Evolutionary conservation across 2,888 invertebrate genomes (phyloP), one percentile per base, ranked within the genome.

Genomic region (Agapostemon virescens): DNA sequence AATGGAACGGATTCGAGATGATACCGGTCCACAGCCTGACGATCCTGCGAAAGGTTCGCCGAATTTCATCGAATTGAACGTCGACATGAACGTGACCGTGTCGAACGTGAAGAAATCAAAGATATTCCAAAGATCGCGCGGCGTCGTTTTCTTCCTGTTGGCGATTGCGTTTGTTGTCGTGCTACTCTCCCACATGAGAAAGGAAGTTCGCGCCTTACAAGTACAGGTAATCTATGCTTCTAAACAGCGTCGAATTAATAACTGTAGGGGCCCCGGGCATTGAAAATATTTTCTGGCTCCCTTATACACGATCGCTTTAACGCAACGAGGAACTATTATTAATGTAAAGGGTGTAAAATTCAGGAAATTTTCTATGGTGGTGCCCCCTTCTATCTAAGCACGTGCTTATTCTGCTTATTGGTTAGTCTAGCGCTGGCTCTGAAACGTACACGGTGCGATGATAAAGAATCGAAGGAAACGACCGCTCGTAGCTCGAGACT

Each of bases 61-160:
- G 11, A 89, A 88, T 74, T 85, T 89, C 42, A 89, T 91, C 79
- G 90, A 91, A 81, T 90, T 90, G 88, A 91, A 90, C 80, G 88
- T 91, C 20, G 90, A 91, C 68, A 91, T 90, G 90, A 90, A 87
- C 36, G 86, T 91, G 26, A 89, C 87, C n/a, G 81, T 90, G 63
- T 88, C 88, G 55, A 87, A 83, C 38, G 79, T 81, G n/a, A 87
- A 84, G 69, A 88, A 82, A 77, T 88, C 89, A 45, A 90, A 87
- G 80, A 82, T 90, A 71, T 85, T 88, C 73, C 87, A 89, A 81
- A 87, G 88, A 85, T 86, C 84, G n/a, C 86, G 86, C 58, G 81
- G 80, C 66, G 71, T 89, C 38, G 61, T 89, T 26, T 76, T 88
- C 17, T 79, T 89, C n/a, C 68, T 89, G 58, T 58, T 89, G 40